Conservation (phyloP, 2,888 invertebrate genomes). For the Trachelus stipa region DNA sequence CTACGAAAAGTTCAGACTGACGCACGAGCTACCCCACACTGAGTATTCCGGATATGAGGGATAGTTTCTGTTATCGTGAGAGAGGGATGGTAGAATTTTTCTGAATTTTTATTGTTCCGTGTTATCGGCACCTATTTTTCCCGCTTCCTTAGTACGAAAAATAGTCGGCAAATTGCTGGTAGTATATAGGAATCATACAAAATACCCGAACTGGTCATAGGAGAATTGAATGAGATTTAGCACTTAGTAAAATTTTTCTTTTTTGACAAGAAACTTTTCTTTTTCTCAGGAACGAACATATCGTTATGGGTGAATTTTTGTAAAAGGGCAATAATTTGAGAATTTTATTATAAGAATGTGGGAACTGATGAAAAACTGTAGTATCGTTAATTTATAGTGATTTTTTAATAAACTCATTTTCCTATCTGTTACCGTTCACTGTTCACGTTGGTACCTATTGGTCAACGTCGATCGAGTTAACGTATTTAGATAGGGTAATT, state of each 20-base stretch:
- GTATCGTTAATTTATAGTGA: background rate
- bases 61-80: background rate
- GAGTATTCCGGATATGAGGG: background rate
- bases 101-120: background rate
- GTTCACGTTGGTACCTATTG: background rate
- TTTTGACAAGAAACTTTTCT: too few relatives aligned
- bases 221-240: background rate
- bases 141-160: background rate
- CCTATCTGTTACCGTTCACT: background rate
- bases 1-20: background rate
- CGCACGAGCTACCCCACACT: background rate
- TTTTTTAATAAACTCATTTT: too few relatives aligned
- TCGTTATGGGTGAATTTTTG: background rate
- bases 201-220: background rate
- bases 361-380: too few relatives aligned
- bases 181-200: background rate
- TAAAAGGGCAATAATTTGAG: background rate
- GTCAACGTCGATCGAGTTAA: background rate
- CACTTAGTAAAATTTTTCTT: background rate
- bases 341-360: background rate
- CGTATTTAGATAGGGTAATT: background rate
- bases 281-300: too few relatives aligned
- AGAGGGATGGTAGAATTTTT: slow-evolving; percentile 6
- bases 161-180: background rate
- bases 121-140: background rate